phyloP scores from a whole-genome alignment of 2,113 vertebrate genomes.

The Sebastes schlegelii region DNA sequence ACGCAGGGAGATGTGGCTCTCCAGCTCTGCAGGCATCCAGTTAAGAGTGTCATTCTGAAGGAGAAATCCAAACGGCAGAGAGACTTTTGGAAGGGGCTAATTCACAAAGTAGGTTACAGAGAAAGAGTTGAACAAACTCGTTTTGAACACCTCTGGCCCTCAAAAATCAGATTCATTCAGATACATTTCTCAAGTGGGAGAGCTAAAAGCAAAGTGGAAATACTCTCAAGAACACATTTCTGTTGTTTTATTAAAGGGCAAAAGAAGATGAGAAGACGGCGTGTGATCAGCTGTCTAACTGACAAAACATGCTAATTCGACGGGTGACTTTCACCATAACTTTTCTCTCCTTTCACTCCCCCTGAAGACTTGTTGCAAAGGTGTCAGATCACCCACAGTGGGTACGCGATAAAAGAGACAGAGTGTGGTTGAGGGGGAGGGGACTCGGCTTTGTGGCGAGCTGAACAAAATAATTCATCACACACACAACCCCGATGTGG shows the following conservation, averaged over 20 bases:
- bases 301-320: background rate
- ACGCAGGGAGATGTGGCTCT: constrained; percentile 43
- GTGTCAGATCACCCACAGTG: constrained; percentile 39
- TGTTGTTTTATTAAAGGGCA: constrained; percentile 13
- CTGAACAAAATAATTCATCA: constrained; percentile 53
- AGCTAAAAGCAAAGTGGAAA: constrained; percentile 7
- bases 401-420: constrained; percentile 56
- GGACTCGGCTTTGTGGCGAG: constrained; percentile 33
- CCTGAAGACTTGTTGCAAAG: constrained; percentile 18
- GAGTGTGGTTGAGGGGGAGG: constrained; percentile 63
- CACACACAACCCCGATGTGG: constrained; percentile 40
- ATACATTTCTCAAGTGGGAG: background rate
- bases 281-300: constrained; percentile 15
- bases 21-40: constrained; percentile 60
- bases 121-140: constrained; percentile 27
- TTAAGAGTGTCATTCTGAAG: constrained; percentile 54
- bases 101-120: constrained; percentile 66
- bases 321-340: constrained; percentile 19
- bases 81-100: constrained; percentile 10
- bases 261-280: background rate
- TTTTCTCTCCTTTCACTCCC: constrained; percentile 21
- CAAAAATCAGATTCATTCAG: constrained; percentile 18
- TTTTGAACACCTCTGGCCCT: constrained; percentile 47
- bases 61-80: constrained; percentile 44
- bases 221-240: background rate